phyloP scores from a whole-genome alignment of 2,113 vertebrate genomes.

The Chascanopsetta lugubris region DNA sequence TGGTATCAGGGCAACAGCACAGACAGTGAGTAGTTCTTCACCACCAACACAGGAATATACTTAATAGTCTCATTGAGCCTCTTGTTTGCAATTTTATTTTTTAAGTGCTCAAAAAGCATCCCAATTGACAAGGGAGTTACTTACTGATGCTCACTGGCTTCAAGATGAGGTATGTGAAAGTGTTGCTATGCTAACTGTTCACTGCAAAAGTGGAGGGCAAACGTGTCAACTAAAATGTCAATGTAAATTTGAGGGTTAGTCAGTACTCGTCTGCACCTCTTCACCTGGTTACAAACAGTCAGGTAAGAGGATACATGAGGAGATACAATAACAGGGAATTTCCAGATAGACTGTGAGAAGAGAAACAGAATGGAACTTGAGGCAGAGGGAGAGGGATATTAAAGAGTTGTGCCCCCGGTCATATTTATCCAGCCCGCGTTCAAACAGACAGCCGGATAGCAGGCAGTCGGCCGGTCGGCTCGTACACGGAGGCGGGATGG shows the following conservation, averaged over 20 bases:
- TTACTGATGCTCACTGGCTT: too few species aligned
- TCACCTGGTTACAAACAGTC: conserved; percentile 19
- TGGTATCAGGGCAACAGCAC: too few species aligned
- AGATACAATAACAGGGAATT: background rate
- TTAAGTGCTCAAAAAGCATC: too few species aligned
- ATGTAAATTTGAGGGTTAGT: conserved; percentile 26
- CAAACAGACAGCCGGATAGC: conserved; percentile 18
- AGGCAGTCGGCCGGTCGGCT: conserved; percentile 14
- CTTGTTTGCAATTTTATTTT: too few species aligned
- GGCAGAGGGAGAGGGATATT: conserved; percentile 29
- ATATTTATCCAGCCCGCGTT: conserved; percentile 7
- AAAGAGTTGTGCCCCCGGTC: conserved; percentile 41
- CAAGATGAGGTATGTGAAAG: too few species aligned
- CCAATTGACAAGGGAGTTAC: too few species aligned
- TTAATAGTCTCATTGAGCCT: too few species aligned
- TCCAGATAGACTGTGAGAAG: conserved; percentile 18
- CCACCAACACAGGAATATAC: too few species aligned
- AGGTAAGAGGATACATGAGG: conserved; percentile 12
- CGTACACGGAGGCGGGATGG: conserved; percentile 30
- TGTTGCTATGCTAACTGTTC: too few species aligned
- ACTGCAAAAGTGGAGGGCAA: background rate
- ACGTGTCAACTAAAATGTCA: conserved; percentile 12
- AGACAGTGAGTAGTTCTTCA: too few species aligned
- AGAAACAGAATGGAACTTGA: conserved; percentile 28
- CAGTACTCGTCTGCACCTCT: conserved; percentile 8